A percentile compares a stretch with the other conserved stretches of the same genome.
phyloP scores from a whole-genome alignment of 2,797 vertebrate genomes.

The Taeniopygia guttata region DNA sequence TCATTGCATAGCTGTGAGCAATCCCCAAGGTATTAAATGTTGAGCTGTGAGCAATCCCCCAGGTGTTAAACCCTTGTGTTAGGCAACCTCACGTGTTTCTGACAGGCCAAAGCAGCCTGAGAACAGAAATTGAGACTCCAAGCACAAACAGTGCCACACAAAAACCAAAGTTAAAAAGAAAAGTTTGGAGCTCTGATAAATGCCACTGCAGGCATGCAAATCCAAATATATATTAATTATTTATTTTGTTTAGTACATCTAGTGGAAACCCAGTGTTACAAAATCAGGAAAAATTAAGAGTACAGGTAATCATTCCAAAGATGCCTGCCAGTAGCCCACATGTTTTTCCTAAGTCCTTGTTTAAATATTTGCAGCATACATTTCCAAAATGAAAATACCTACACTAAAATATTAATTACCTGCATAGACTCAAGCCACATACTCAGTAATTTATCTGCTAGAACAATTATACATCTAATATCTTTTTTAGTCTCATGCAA shows the following conservation, averaged over 20 bases:
- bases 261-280: neutral
- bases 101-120: neutral
- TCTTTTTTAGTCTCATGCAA: neutral
- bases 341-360: neutral
- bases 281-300: neutral
- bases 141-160: neutral
- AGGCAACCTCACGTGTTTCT: neutral
- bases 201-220: neutral
- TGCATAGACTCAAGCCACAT: neutral
- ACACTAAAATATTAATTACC: neutral
- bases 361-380: neutral
- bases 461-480: neutral
- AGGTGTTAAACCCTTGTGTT: fast-evolving
- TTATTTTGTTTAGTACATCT: neutral
- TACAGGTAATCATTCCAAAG: neutral
- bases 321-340: neutral
- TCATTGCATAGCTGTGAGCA: neutral
- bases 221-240: neutral
- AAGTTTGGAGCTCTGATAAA: neutral
- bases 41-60: neutral
- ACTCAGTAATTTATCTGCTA: neutral
- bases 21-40: neutral
- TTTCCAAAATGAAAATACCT: neutral
- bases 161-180: too few species aligned
- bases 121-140: neutral